Conservation (phyloP, 2,888 invertebrate genomes). For the Zeuzera pyrina region DNA sequence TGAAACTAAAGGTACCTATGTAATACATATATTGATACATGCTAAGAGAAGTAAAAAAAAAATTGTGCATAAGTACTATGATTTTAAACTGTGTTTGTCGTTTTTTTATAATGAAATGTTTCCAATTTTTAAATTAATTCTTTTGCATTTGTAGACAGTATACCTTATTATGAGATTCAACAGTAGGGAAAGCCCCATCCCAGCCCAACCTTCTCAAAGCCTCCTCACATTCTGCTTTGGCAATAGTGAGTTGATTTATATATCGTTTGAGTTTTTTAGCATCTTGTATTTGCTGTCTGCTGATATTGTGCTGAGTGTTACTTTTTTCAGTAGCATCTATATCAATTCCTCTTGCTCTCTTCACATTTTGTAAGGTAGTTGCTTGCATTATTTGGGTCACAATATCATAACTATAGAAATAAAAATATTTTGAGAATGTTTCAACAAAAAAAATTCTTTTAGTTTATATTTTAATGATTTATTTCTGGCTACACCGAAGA, state of each 20-base stretch:
- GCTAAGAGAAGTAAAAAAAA: neutral
- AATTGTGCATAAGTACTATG: no score
- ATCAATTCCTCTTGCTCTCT: constrained; percentile 86
- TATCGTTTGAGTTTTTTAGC: constrained; percentile 89
- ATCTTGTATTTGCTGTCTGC: constrained; percentile 85
- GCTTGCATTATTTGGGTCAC: constrained; percentile 96
- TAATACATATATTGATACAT: no score
- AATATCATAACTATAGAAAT: constrained; percentile 80
- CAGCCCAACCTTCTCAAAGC: constrained; percentile 82
- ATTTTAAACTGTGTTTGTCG: no score
- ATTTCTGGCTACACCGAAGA: no score
- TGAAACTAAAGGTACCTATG: no score
- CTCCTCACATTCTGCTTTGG: constrained; percentile 86
- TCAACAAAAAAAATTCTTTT: no score
- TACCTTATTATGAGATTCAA: constrained; percentile 62
- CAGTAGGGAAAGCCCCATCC: constrained; percentile 79
- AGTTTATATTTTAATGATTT: no score
- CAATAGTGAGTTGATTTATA: constrained; percentile 85
- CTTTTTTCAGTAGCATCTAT: constrained; percentile 71
- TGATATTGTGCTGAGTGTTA: constrained; percentile 69
- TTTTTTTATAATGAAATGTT: no score
- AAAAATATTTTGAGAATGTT: no score
- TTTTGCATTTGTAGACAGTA: no score
- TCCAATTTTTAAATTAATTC: no score
- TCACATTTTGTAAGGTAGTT: constrained; percentile 90